These are phyloP conservation scores for Phyllostomus hastatus DNA, from an alignment of 2,113 vertebrate genomes.

Conservation along the genomic window DNA sequence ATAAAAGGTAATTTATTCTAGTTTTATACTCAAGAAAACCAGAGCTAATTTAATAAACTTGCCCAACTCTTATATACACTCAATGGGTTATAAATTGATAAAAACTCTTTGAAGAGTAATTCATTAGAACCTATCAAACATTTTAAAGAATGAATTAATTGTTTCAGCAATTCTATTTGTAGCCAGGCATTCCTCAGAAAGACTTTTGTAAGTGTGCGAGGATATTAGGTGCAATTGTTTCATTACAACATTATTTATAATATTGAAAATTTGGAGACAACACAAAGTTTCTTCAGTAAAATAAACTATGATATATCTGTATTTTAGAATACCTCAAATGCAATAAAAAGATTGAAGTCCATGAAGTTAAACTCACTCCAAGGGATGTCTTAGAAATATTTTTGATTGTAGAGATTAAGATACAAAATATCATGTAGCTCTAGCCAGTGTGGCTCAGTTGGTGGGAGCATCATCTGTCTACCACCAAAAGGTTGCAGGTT, in stretches of 20 bases:
- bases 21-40: slow-evolving; percentile 23
- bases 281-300: neutral
- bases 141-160: slow-evolving; percentile 33
- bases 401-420: neutral
- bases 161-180: neutral
- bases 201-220: neutral
- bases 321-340: neutral
- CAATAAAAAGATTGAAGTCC: neutral
- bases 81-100: neutral
- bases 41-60: neutral
- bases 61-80: neutral
- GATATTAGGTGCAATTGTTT: neutral
- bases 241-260: neutral
- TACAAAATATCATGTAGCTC: neutral
- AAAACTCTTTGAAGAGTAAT: neutral
- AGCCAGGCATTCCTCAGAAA: neutral
- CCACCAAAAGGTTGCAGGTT: too few species aligned
- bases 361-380: slow-evolving; percentile 21
- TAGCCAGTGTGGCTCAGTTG: too few species aligned
- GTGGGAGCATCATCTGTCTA: too few species aligned
- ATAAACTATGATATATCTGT: neutral
- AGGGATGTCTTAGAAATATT: neutral
- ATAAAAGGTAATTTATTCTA: neutral
- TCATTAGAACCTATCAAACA: slow-evolving; percentile 27
- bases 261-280: slow-evolving; percentile 3